Base-by-base conservation (phyloP, 1,140 invertebrate genomes). In the Hyles vespertilio region DNA sequence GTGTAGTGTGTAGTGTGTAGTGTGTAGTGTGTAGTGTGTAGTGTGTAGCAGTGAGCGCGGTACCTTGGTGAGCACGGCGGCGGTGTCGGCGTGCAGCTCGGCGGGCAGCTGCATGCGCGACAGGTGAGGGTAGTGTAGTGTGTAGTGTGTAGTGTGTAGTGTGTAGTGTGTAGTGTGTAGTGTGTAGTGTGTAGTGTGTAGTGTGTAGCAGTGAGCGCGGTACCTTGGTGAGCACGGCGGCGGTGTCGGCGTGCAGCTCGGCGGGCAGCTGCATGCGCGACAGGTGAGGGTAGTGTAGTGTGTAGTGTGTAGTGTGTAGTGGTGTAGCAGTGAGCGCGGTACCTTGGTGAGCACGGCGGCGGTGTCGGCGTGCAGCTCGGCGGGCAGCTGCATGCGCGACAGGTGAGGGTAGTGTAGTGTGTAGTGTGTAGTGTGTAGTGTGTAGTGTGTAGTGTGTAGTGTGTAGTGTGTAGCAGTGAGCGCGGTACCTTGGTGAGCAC, bases 331-430 rank as follows among this genome's bases (percentile, higher is more conserved):
- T 3, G 12, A n/a, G n/a, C 22, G 5, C 2, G 34, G 32, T 60
- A 89, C 87, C 77, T 97, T 98, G 63, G 93, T 93, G 1, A 99
- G 89, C 9, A 99, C 97, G 2, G 94, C 83, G 83, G 99, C 98
- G 0, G 97, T 99, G 78, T 99, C 99, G 32, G 97, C 96, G 82
- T 99, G 98, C 10, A 99, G 89, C 89, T 99, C 99, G 0, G 98
- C 97, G 3, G 96, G 95, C 10, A 99, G 85, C 77, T 98, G 97
- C 77, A 99, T 93, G 7, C 99, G 91, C 0, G 97, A 98, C 3
- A 99, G 90, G 91, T 99, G 98, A n/a, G n/a, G n/a, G n/a, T n/a
- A n/a, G n/a, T 22, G 22, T 22, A 22, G 22, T 22, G 2, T 22
- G 0, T 22, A 22, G 2, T 22, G 2, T 22, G 22, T 22, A 22